A percentile compares a stretch with the other conserved stretches of the same genome.
phyloP scores from a whole-genome alignment of 2,888 invertebrate genomes.

The Barypeithes pellucidus region DNA sequence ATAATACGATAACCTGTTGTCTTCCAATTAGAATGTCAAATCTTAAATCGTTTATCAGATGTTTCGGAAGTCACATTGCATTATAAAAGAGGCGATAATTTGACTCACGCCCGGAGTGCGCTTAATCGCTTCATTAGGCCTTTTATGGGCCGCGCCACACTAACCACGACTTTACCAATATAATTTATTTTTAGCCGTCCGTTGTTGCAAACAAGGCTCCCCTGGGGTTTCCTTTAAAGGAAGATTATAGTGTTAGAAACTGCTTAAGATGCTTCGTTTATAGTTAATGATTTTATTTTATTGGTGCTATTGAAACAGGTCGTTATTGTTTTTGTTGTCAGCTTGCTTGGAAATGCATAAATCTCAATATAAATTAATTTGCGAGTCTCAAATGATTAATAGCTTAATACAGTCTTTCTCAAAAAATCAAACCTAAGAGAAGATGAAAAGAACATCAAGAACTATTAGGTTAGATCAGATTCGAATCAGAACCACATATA shows the following conservation, averaged over 20 bases:
- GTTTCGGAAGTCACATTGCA: slow-evolving; percentile 45
- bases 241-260: slow-evolving; percentile 37
- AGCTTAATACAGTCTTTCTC: too few relatives aligned
- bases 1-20: slow-evolving; percentile 42
- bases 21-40: slow-evolving; percentile 46
- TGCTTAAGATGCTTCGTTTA: background rate
- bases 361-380: too few relatives aligned
- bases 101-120: slow-evolving; percentile 46
- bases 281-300: slow-evolving; percentile 3
- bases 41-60: slow-evolving; percentile 46
- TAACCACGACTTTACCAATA: slow-evolving; percentile 40
- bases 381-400: too few relatives aligned
- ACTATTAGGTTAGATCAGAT: too few relatives aligned
- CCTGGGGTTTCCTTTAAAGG: slow-evolving; percentile 44
- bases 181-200: slow-evolving; percentile 48
- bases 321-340: background rate
- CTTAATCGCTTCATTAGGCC: slow-evolving; percentile 52
- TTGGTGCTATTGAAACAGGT: background rate
- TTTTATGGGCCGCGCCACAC: slow-evolving; percentile 44
- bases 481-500: too few relatives aligned
- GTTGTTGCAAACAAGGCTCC: slow-evolving; percentile 40
- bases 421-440: too few relatives aligned
- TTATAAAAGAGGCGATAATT: slow-evolving; percentile 50
- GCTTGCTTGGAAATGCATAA: too few relatives aligned
- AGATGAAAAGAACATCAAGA: too few relatives aligned